phyloP scores from a whole-genome alignment of 1,140 invertebrate species.

The Tribolium castaneum region DNA sequence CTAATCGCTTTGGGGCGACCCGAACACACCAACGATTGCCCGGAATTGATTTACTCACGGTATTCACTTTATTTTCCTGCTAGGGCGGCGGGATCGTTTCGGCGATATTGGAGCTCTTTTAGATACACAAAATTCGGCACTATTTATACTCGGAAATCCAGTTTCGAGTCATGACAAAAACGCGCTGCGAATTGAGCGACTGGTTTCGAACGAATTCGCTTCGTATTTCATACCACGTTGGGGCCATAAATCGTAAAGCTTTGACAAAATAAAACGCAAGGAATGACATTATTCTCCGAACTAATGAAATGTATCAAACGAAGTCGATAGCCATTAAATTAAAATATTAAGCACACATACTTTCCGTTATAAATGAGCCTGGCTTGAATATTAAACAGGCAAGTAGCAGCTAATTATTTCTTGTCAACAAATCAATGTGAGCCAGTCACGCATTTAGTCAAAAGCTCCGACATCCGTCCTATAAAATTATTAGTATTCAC shows the following conservation, averaged over 20 bases:
- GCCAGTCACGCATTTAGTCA: conserved; percentile 36
- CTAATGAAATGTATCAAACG: conserved; percentile 37
- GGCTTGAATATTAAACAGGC: conserved; percentile 40
- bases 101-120: background rate
- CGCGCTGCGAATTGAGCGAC: background rate
- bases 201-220: background rate
- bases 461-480: conserved; percentile 42
- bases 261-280: background rate
- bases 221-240: background rate
- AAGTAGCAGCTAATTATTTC: conserved; percentile 46
- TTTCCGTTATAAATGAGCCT: conserved; percentile 43
- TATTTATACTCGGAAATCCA: too few relatives aligned
- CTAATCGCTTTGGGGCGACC: conserved; percentile 40
- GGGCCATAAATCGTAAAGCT: background rate
- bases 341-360: conserved; percentile 45
- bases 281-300: background rate
- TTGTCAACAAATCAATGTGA: conserved; percentile 43
- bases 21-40: conserved; percentile 39
- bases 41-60: conserved; percentile 40
- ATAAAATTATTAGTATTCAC: conserved; percentile 30
- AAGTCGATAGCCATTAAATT: conserved; percentile 33
- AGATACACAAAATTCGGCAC: too few relatives aligned
- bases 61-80: conserved; percentile 36
- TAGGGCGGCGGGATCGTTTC: background rate
- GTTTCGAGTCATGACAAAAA: too few relatives aligned